Base-by-base conservation (phyloP, 2,797 vertebrate species). In the Gallinago solitaria region DNA sequence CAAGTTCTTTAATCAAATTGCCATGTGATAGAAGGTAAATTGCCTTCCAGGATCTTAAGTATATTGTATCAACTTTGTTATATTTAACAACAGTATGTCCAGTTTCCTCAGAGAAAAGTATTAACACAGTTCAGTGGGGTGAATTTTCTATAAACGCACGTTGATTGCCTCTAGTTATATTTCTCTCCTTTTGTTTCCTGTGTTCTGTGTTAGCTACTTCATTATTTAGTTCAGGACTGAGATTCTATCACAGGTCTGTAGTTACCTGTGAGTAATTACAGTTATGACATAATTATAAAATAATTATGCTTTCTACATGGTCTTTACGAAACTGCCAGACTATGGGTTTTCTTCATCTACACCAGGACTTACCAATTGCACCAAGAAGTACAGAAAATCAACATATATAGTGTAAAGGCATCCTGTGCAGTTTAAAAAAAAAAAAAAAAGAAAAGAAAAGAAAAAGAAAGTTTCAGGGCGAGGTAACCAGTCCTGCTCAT, bases 1-100 rank as follows among this genome's bases (percentile, higher is more conserved):
- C n/a, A 79, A 90, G 56, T 84, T 53, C 81, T 94, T 95, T 82
- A 89, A 79, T 96, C 67, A 51, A 90, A 87, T 45, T 82, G 51
- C n/a, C 12, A 4, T 37, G n/a, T 57, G 53, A 89, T 16, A 83
- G 74, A 89, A 79, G 56, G 51, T 56, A 87, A 82, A 60, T 23
- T 67, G 74, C 51, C 68, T 94, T 93, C 74, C 89, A 93, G 81
- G 48, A 74, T 82, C 74, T 69, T 57, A 79, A 95, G 59, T 63
- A 60, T 56, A 19, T 81, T 76, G 65, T 83, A 82, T 64, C 35
- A 80, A 24, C 71, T 89, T 89, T 67, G 68, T 87, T 89, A 57
- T 56, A 80, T 84, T 67, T 93, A 90, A 82, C n/a, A 79, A 77
- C 1, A 2, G 33, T 41, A 53, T 4, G 5, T 50, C 39, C 43